phyloP scores from a whole-genome alignment of 2,113 vertebrate species.

The pig (Sus scrofa) region DNA sequence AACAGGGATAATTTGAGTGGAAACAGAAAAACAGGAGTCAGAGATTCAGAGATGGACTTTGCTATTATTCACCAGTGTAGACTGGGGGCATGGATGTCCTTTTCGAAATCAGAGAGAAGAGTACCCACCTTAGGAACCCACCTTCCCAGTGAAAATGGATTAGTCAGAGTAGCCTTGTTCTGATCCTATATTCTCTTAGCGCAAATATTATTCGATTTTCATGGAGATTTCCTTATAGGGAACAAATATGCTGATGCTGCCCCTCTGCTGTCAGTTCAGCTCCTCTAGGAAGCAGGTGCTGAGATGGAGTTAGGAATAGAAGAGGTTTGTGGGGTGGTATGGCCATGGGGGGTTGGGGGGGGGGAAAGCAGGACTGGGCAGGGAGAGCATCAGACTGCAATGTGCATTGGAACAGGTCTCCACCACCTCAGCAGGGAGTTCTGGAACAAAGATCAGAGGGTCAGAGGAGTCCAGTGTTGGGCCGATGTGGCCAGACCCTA shows the following conservation, averaged over 20 bases:
- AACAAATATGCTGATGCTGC: not conserved
- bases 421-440: not conserved
- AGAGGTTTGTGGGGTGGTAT: not conserved
- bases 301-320: not conserved
- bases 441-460: not conserved
- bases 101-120: not conserved
- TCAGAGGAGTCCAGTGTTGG: not conserved
- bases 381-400: not conserved
- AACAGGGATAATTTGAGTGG: not conserved
- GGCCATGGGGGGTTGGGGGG: not conserved
- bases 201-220: slow-evolving; percentile 21
- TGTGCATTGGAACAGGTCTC: not conserved
- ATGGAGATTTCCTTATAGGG: slow-evolving; percentile 8
- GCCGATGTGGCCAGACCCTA: not conserved
- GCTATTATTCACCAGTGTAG: not conserved
- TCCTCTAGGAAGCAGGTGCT: not conserved
- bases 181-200: not conserved
- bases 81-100: not conserved
- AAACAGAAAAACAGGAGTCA: not conserved
- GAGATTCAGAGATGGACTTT: not conserved
- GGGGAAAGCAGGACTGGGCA: not conserved
- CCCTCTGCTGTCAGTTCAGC: slow-evolving; percentile 2
- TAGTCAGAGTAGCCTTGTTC: not conserved
- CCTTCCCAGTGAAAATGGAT: not conserved
- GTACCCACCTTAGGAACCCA: not conserved